These are phyloP conservation scores for Limnephilus marmoratus DNA, from an alignment of 2,888 invertebrate species.

Conservation along the genomic window DNA sequence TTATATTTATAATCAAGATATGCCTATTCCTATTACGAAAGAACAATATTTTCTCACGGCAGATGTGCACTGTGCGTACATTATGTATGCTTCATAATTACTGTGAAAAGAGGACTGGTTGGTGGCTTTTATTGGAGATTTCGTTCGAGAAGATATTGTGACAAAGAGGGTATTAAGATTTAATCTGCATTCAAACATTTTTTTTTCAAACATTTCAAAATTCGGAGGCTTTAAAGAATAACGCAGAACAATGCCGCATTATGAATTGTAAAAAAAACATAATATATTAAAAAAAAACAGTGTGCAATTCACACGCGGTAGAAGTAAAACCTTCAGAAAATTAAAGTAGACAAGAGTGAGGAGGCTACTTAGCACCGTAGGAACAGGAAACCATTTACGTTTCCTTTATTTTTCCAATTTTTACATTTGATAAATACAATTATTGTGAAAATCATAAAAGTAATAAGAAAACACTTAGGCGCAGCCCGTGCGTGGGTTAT, in stretches of 20 bases:
- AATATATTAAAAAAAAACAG: too few species aligned
- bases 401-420: too few species aligned
- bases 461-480: too few species aligned
- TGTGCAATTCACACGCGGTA: too few species aligned
- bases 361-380: too few species aligned
- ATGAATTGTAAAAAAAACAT: not conserved
- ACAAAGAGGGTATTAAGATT: not conserved
- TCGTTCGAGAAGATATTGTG: not conserved
- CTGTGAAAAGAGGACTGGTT: not conserved
- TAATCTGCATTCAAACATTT: not conserved
- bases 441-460: too few species aligned
- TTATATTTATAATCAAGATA: not conserved
- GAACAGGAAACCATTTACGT: too few species aligned
- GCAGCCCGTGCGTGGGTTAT: too few species aligned
- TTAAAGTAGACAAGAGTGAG: too few species aligned
- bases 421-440: too few species aligned
- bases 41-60: not conserved
- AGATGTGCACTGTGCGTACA: not conserved
- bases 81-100: not conserved
- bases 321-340: too few species aligned
- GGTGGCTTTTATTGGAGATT: not conserved
- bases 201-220: not conserved
- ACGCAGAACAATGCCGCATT: not conserved
- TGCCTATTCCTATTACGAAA: not conserved
- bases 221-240: not conserved